These are phyloP conservation scores for Peribatodes rhomboidaria DNA, from an alignment of 2,888 invertebrate species.

Conservation along the genomic window DNA sequence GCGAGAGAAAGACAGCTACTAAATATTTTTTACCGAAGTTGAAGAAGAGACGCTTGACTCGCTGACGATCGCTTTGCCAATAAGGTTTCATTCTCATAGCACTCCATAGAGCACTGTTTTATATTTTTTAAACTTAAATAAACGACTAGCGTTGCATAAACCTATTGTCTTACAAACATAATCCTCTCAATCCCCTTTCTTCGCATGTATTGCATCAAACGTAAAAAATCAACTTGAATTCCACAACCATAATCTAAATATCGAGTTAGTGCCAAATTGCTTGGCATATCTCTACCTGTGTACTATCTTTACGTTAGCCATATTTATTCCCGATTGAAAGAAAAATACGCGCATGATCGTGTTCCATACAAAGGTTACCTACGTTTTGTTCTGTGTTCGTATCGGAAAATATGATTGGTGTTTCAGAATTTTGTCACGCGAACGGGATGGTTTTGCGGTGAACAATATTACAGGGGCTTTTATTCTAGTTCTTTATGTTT, in stretches of 20 bases:
- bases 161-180: no score
- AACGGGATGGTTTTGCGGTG: constrained; percentile 24
- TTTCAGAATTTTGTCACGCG: constrained; percentile 35
- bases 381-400: constrained; percentile 38
- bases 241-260: not conserved
- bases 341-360: constrained; percentile 70
- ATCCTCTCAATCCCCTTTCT: no score
- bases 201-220: no score
- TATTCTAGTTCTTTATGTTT: not conserved
- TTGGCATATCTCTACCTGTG: not conserved
- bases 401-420: constrained; percentile 36
- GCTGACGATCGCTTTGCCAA: no score
- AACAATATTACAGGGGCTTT: not conserved
- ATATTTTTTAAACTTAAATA: no score
- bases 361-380: constrained; percentile 54
- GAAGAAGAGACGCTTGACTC: no score
- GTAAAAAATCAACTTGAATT: not conserved
- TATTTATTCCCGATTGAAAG: constrained; percentile 76
- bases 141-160: no score
- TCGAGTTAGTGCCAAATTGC: not conserved
- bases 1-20: no score
- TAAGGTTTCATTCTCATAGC: no score
- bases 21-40: no score
- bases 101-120: no score
- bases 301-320: constrained; percentile 68